These are phyloP conservation scores for Phenacoccus solenopsis DNA, from an alignment of 1,140 invertebrate genomes.

Conservation along the genomic window DNA sequence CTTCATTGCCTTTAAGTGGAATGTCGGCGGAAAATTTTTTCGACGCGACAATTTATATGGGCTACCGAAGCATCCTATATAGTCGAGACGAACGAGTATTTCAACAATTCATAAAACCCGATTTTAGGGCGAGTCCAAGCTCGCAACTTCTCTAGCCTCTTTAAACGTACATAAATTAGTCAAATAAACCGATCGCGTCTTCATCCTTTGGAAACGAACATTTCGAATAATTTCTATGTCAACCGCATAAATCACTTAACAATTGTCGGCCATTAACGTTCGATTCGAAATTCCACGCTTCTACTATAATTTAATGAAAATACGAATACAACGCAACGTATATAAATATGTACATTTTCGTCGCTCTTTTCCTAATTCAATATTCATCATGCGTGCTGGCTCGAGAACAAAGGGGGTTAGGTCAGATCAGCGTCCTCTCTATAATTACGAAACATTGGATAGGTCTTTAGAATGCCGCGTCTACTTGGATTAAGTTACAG, in stretches of 20 bases:
- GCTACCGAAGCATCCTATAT: no score
- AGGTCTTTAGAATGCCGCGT: background rate
- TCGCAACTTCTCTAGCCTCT: background rate
- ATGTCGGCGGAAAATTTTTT: no score
- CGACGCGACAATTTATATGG: no score
- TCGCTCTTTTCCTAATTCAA: background rate
- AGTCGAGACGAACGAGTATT: background rate
- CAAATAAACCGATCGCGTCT: background rate
- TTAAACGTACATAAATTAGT: background rate
- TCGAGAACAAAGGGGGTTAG: background rate
- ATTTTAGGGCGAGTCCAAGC: background rate
- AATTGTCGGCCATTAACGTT: background rate
- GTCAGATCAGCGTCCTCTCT: background rate
- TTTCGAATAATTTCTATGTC: constrained; percentile 3
- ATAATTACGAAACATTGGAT: background rate
- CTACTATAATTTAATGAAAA: background rate
- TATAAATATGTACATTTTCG: no score
- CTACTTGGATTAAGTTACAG: background rate
- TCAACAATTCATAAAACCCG: background rate
- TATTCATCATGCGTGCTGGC: background rate
- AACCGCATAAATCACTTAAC: background rate
- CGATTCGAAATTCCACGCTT: background rate
- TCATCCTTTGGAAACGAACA: background rate
- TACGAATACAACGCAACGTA: background rate
- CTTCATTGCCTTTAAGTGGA: background rate